Conservation (phyloP, 2,113 vertebrate genomes). For the Ramphastos sulfuratus region DNA sequence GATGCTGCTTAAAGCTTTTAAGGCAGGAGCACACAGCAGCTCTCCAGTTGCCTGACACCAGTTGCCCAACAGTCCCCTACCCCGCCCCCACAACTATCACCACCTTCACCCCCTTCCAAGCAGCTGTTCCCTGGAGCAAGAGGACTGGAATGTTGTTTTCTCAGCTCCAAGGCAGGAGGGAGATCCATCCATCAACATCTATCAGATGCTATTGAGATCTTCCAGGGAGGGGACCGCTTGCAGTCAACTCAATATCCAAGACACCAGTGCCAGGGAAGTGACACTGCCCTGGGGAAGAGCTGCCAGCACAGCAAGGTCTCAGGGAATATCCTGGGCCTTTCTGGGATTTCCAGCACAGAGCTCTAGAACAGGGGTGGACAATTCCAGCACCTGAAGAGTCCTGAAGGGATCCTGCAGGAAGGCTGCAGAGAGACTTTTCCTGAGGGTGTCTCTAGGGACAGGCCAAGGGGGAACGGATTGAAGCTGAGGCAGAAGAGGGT, state of each 20-base stretch:
- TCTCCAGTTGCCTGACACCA: not conserved
- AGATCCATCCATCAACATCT: constrained; percentile 37
- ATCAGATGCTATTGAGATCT: not conserved
- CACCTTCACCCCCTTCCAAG: accelerated
- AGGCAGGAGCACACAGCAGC: not conserved
- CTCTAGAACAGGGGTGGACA: not conserved
- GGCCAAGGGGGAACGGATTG: too few species aligned
- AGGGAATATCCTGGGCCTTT: not conserved
- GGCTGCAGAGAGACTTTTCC: too few species aligned
- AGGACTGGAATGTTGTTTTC: not conserved
- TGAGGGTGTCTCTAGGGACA: too few species aligned
- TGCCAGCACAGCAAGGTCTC: not conserved
- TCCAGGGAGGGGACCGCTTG: not conserved
- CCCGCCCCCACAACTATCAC: not conserved
- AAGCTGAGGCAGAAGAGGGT: too few species aligned
- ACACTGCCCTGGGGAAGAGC: not conserved
- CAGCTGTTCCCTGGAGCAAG: constrained; percentile 31
- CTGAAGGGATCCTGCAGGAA: too few species aligned
- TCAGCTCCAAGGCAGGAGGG: not conserved
- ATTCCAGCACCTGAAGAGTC: not conserved
- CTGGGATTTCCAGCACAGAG: not conserved
- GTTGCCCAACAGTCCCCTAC: not conserved
- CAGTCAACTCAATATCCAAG: constrained; percentile 35
- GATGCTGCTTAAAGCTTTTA: not conserved
- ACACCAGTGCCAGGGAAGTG: not conserved